A percentile compares a stretch with the other conserved stretches of the same genome.
Conservation (phyloP, 2,888 invertebrate species). For the Clunio marinus region DNA sequence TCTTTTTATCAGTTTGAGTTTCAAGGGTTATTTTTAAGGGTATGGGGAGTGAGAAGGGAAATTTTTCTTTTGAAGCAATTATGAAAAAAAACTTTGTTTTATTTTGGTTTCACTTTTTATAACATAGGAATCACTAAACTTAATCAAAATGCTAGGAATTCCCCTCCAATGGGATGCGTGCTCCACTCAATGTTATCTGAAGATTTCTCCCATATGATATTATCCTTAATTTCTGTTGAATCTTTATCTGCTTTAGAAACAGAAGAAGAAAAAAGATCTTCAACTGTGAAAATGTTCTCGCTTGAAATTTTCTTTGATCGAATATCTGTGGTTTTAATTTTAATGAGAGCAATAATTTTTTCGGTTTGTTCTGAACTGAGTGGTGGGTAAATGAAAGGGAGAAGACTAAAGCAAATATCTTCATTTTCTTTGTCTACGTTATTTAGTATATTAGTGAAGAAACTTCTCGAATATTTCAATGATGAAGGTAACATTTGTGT, state of each 20-base stretch:
- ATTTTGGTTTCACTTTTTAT: no score
- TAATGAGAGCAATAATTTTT: neutral
- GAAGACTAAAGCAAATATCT: neutral
- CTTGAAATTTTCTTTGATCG: neutral
- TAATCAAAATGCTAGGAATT: no score
- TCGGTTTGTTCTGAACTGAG: neutral
- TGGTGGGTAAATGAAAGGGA: constrained; percentile 14
- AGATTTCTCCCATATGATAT: constrained; percentile 4
- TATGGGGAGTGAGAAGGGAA: no score
- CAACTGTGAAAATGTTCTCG: constrained; percentile 5
- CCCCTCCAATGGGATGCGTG: constrained; percentile 16
- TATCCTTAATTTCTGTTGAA: neutral
- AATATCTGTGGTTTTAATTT: neutral
- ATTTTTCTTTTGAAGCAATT: no score
- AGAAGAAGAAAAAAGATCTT: neutral
- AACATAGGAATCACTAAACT: no score
- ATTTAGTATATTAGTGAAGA: neutral
- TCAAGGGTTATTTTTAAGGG: neutral
- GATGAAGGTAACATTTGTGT: constrained; percentile 16
- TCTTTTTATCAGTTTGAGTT: no score
- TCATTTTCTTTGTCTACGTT: neutral
- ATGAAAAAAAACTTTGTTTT: no score
- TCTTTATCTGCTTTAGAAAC: no score
- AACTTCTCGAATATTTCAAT: constrained; percentile 15
- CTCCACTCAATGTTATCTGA: constrained; percentile 1